Conservation (phyloP, 2,797 vertebrate genomes). For the Molossus molossus region DNA sequence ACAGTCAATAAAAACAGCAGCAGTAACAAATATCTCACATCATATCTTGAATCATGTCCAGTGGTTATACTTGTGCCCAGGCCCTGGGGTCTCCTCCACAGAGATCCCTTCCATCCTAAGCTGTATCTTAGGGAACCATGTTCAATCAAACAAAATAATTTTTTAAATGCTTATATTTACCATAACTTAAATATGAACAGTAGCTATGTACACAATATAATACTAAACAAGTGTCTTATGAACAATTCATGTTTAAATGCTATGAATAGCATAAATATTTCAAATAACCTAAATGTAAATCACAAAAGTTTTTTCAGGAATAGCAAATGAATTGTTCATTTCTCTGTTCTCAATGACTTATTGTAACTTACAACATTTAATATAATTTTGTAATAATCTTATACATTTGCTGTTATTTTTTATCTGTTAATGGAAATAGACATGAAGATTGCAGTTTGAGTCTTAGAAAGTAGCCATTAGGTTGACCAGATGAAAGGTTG, state of each 20-base stretch:
- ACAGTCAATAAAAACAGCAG: not conserved
- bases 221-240: not conserved
- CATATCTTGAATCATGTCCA: not conserved
- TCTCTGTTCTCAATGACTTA: not conserved
- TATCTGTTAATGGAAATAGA: not conserved
- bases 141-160: not conserved
- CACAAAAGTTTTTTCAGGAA: not conserved
- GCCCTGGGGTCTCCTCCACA: not conserved
- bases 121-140: not conserved
- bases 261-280: not conserved
- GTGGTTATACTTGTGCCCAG: not conserved
- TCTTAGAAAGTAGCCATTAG: not conserved
- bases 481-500: not conserved
- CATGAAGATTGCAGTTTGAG: not conserved
- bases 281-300: conserved; percentile 28
- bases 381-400: not conserved
- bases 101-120: not conserved
- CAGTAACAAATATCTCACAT: not conserved
- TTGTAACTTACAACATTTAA: not conserved
- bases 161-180: not conserved
- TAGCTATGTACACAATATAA: not conserved
- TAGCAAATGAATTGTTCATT: not conserved
- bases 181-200: not conserved
- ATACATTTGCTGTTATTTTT: not conserved
- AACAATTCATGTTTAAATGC: conserved; percentile 41